Percentiles rank a stretch among this genome's conserved stretches.
Evolutionary conservation across 2,888 invertebrate genomes (phyloP).

Genomic region (Drosophila kuntzei): DNA sequence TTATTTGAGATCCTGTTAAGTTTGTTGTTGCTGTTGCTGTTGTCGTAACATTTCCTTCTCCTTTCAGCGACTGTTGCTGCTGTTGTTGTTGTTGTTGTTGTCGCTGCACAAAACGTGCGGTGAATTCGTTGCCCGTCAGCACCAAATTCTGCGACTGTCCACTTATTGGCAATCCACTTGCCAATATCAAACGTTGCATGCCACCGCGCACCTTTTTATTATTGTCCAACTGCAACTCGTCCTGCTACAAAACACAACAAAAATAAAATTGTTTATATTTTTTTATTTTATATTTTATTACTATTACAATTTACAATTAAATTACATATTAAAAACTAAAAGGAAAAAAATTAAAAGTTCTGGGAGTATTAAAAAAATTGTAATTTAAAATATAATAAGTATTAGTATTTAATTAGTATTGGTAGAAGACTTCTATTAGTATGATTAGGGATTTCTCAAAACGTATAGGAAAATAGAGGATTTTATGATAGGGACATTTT

Average conservation of each 20-base stretch:
- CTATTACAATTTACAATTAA: too few species aligned
- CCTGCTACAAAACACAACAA: conserved; percentile 64
- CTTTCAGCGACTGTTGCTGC: conserved; percentile 46
- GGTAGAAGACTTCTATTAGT: too few species aligned
- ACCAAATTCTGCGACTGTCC: conserved; percentile 81
- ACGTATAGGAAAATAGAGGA: too few species aligned
- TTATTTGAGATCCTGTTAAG: conserved; percentile 56
- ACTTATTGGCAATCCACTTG: conserved; percentile 80
- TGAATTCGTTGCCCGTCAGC: conserved; percentile 81
- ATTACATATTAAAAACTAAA: too few species aligned
- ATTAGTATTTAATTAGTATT: too few species aligned
- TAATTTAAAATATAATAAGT: too few species aligned
- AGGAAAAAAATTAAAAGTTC: too few species aligned
- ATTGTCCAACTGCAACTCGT: conserved; percentile 75
- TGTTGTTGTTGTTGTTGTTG: conserved; percentile 59
- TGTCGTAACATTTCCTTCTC: conserved; percentile 31
- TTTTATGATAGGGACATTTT: too few species aligned
- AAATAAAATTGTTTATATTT: too few species aligned
- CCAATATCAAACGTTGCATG: conserved; percentile 81
- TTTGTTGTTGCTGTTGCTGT: conserved; percentile 28
- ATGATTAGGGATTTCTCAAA: too few species aligned
- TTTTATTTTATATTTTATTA: too few species aligned
- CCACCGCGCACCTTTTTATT: conserved; percentile 70
- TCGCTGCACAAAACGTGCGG: conserved; percentile 80
- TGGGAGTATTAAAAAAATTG: too few species aligned